A percentile compares a stretch with the other conserved stretches of the same genome.
phyloP scores from a whole-genome alignment of 2,888 invertebrate species.

The Leptothorax acervorum region DNA sequence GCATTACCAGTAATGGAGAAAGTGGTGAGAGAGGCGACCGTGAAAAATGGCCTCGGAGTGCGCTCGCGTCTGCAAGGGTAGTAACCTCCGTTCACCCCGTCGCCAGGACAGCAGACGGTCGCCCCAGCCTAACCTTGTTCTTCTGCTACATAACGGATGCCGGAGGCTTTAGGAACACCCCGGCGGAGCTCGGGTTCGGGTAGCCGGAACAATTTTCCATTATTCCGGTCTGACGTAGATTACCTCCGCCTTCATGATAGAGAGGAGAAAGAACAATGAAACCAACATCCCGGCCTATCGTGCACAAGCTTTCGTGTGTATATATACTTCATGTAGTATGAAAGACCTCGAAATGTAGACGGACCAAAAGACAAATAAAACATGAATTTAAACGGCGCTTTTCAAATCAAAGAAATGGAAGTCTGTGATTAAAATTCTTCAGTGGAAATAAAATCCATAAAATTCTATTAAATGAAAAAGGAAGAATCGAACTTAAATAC shows the following conservation, averaged over 20 bases:
- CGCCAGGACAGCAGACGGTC: conserved; percentile 58
- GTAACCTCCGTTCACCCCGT: conserved; percentile 71
- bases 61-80: conserved; percentile 59
- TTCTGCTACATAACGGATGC: conserved; percentile 54
- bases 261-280: conserved; percentile 45
- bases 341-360: not conserved
- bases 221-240: conserved; percentile 61
- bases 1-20: conserved; percentile 27
- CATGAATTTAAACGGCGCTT: not conserved
- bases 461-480: not conserved
- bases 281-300: not conserved
- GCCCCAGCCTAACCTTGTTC: conserved; percentile 53
- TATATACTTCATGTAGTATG: not conserved
- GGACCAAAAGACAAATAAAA: conserved; percentile 6
- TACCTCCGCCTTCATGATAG: conserved; percentile 30
- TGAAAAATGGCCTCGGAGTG: conserved; percentile 67
- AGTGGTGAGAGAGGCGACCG: conserved; percentile 58
- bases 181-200: conserved; percentile 44
- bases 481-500: not conserved
- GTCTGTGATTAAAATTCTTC: not conserved
- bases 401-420: not conserved
- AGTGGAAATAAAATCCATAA: not conserved
- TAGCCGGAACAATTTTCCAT: conserved; percentile 62
- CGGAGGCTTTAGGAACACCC: conserved; percentile 60
- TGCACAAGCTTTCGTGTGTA: not conserved